A percentile compares a stretch with the other conserved stretches of the same genome.
Evolutionary conservation across 2,888 invertebrate species (phyloP).

Genomic region (Notodonta dromedarius): DNA sequence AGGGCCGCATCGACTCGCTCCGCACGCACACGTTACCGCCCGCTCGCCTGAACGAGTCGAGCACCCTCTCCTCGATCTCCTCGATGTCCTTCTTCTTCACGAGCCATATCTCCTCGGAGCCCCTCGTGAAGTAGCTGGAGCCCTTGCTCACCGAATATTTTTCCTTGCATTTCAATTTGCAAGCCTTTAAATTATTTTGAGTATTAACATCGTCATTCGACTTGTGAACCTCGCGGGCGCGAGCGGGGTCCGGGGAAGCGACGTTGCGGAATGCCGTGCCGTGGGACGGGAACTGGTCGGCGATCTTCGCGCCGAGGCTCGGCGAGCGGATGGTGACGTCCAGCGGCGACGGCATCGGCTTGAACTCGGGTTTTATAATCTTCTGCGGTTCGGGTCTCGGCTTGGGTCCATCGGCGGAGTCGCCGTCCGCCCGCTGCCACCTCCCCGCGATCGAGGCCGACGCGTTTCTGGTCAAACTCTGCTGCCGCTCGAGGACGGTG

Average conservation of each 20-base stretch:
- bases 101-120: constrained; percentile 79
- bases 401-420: constrained; percentile 49
- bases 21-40: constrained; percentile 60
- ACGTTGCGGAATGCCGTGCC: constrained; percentile 80
- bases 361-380: constrained; percentile 77
- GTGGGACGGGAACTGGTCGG: constrained; percentile 76
- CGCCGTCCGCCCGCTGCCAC: constrained; percentile 61
- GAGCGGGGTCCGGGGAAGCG: constrained; percentile 62
- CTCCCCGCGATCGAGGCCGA: constrained; percentile 45
- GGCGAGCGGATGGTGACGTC: constrained; percentile 77
- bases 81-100: constrained; percentile 82
- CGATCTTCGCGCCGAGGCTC: constrained; percentile 70
- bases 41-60: constrained; percentile 74
- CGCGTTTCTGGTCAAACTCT: constrained; percentile 45
- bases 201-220: constrained; percentile 63
- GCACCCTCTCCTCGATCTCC: constrained; percentile 75
- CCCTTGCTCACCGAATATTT: constrained; percentile 76
- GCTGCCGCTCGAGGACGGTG: constrained; percentile 51
- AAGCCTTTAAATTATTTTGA: constrained; percentile 66
- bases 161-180: constrained; percentile 71
- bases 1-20: constrained; percentile 39
- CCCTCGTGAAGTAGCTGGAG: constrained; percentile 76
- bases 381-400: constrained; percentile 71
- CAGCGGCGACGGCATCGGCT: constrained; percentile 68
- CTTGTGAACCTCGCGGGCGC: constrained; percentile 46